phyloP scores from a whole-genome alignment of 2,113 vertebrate genomes.

The Callaeas wilsoni region DNA sequence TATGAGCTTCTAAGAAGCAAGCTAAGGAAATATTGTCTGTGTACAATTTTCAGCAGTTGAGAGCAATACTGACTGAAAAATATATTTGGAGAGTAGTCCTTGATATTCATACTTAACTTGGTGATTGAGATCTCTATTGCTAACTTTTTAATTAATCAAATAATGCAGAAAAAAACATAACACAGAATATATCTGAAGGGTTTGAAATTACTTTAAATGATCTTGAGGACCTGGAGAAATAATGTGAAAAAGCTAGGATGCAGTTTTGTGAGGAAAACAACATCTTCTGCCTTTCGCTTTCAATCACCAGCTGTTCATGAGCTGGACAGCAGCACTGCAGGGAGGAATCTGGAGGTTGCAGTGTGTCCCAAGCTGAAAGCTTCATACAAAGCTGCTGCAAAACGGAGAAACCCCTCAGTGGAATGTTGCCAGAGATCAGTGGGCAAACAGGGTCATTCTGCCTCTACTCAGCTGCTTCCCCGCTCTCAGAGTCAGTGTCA shows the following conservation, averaged over 20 bases:
- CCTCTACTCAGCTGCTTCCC: neutral
- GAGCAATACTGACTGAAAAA: neutral
- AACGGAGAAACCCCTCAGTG: neutral
- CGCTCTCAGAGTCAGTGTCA: neutral
- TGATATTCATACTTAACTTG: neutral
- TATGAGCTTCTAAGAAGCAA: neutral
- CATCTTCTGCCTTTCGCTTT: neutral
- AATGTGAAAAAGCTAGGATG: neutral
- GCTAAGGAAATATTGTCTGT: neutral
- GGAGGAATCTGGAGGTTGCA: neutral
- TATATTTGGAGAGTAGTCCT: neutral
- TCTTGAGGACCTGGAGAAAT: neutral
- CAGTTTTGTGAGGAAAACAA: neutral
- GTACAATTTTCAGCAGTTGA: neutral
- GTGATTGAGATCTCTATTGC: neutral
- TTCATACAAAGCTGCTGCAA: neutral
- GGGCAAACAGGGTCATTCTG: neutral
- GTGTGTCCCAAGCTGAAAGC: neutral
- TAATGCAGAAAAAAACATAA: neutral
- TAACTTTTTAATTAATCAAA: neutral
- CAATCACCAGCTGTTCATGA: neutral
- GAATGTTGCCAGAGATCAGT: neutral
- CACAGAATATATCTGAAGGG: neutral
- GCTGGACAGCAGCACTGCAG: neutral
- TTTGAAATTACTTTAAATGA: neutral